Evolutionary conservation across 2,888 invertebrate genomes (phyloP), one percentile per base, ranked within the genome.

Genomic region (Xestia c-nigrum): DNA sequence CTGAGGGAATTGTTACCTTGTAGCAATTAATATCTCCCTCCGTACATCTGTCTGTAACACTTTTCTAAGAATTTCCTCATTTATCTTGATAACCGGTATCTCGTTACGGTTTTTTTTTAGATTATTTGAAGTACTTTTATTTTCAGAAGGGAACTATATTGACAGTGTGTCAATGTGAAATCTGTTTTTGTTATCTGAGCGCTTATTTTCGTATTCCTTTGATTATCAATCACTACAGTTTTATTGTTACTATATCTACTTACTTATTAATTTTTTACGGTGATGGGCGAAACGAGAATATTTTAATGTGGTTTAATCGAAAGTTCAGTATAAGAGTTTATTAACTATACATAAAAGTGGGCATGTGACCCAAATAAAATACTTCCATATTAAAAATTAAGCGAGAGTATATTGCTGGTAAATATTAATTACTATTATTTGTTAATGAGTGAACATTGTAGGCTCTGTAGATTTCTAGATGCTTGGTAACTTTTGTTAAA

Each of bases 181-280:
- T 75, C 5, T 50, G 14, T 68, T 31, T 65, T 24, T 43, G 31
- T 55, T 52, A 85, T 89, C 87, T 73, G 74, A 85, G 81, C 80
- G 69, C 77, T 81, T 77, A 70, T 79, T 81, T 81, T 74, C 70
- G 75, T 73, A 73, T 47, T 71, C 57, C 64, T 86, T 61, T 73
- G 63, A 72, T 72, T 84, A 81, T 83, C 84, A 88, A 80, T 84
- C 76, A 81, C 64, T 77, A 80, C 75, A 81, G 69, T 81, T 7
- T 14, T 72, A 31, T 61, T 66, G 66, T 70, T 59, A 40, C 7
- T 19, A 43, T 38, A 24, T 31, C 31, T 19, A 19, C 4, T 3
- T 31, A 16, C 9, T 24, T 16, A 24, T 24, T 50, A n/a, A 19
- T 57, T 69, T 19, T 40, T 7, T 7, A 2, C 9, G 2, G 19